phyloP scores from a whole-genome alignment of 2,888 invertebrate species.

The Omphaloscelis lunosa region DNA sequence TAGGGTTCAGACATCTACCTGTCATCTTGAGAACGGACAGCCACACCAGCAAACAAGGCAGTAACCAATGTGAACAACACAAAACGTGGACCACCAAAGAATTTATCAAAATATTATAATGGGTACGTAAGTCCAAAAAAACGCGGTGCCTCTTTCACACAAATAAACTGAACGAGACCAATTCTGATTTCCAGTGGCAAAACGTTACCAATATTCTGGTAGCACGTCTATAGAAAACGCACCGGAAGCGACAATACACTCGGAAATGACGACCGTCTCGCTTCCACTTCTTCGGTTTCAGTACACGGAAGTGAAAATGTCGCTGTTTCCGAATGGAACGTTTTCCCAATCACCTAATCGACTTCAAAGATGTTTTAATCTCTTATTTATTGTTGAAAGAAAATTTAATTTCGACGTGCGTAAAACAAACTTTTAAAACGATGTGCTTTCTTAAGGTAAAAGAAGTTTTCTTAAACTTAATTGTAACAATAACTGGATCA shows the following conservation, averaged over 20 bases:
- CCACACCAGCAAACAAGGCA: neutral
- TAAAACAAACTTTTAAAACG: neutral
- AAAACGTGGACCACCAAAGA: neutral
- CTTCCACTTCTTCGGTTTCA: constrained; percentile 66
- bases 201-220: constrained; percentile 52
- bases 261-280: constrained; percentile 68
- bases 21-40: neutral
- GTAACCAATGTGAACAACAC: neutral
- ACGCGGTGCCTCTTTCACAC: neutral
- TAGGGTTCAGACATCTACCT: neutral
- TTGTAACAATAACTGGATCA: constrained; percentile 40
- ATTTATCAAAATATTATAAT: neutral
- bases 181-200: constrained; percentile 47
- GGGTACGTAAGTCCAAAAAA: neutral
- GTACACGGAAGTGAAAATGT: constrained; percentile 64
- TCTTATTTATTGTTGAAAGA: constrained; percentile 36
- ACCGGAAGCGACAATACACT: constrained; percentile 64
- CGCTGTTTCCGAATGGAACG: constrained; percentile 56
- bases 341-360: constrained; percentile 65
- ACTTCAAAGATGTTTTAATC: constrained; percentile 46
- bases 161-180: constrained; percentile 38
- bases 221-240: constrained; percentile 61
- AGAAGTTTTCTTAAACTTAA: constrained; percentile 23
- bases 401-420: neutral
- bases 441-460: neutral